Evolutionary conservation across 2,113 vertebrate species (phyloP).

Genomic region (Semicossyphus pulcher): DNA sequence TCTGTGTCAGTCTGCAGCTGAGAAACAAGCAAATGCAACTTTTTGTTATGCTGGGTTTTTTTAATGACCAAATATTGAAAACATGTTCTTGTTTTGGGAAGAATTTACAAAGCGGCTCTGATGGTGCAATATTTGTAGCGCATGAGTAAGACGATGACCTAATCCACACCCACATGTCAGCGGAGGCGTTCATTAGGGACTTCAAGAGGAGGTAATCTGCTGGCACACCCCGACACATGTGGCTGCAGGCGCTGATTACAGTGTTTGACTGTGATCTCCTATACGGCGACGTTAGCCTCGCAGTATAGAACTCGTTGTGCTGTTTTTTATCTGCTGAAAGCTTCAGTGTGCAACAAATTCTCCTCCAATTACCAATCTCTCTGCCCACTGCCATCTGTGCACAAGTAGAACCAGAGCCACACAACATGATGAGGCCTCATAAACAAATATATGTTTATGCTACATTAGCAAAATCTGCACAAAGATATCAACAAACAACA

Average conservation of each 20-base stretch:
- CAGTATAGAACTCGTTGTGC: constrained; percentile 9
- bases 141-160: constrained; percentile 66
- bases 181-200: constrained; percentile 67
- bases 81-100: constrained; percentile 37
- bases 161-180: constrained; percentile 67
- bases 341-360: constrained; percentile 32
- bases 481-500: constrained; percentile 22
- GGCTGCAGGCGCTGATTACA: constrained; percentile 63
- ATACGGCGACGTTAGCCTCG: constrained; percentile 37
- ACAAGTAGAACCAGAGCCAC: constrained; percentile 45
- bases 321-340: constrained; percentile 25
- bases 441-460: constrained; percentile 50
- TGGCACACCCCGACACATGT: constrained; percentile 36
- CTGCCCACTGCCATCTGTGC: constrained; percentile 72
- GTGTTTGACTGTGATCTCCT: constrained; percentile 50
- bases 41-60: too few species aligned
- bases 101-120: constrained; percentile 38
- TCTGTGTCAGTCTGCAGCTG: too few species aligned
- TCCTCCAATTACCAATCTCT: constrained; percentile 60
- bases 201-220: constrained; percentile 50
- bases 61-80: background rate
- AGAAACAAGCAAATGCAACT: too few species aligned
- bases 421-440: constrained; percentile 25
- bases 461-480: constrained; percentile 18
- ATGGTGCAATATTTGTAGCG: constrained; percentile 34